A percentile compares a stretch with the other conserved stretches of the same genome.
Conservation (phyloP, 1,140 invertebrate species). For the Neelides sp. region DNA sequence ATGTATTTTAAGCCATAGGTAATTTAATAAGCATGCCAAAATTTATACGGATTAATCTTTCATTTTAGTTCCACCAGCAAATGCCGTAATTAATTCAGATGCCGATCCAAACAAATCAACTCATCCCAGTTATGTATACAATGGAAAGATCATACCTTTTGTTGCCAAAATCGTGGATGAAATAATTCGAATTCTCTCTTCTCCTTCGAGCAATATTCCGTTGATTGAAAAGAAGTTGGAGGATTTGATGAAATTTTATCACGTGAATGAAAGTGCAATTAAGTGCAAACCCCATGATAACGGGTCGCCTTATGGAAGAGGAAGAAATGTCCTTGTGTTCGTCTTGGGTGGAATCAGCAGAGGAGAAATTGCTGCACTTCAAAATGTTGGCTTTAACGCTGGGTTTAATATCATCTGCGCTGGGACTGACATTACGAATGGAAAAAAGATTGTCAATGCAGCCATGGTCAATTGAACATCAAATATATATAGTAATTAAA, state of each 20-base stretch:
- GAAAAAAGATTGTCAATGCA: slow-evolving; percentile 20
- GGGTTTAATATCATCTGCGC: slow-evolving; percentile 29
- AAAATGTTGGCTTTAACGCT: slow-evolving; percentile 18
- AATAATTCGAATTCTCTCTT: slow-evolving; percentile 15
- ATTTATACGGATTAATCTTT: no score
- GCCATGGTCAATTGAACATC: background rate
- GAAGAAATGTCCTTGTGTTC: slow-evolving; percentile 27
- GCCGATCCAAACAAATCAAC: no score
- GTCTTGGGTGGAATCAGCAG: slow-evolving; percentile 27
- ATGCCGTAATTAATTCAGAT: slow-evolving; percentile 15
- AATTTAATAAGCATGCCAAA: no score
- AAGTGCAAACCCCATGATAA: slow-evolving; percentile 15
- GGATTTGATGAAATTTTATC: slow-evolving; percentile 23
- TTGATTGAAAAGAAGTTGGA: slow-evolving; percentile 25
- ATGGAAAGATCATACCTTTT: slow-evolving; percentile 28
- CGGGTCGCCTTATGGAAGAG: slow-evolving; percentile 19
- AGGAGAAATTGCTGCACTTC: slow-evolving; percentile 23
- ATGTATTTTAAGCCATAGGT: no score
- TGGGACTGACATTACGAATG: slow-evolving; percentile 29
- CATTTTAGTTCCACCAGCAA: slow-evolving; percentile 16
- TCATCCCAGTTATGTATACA: slow-evolving; percentile 27
- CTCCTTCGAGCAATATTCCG: slow-evolving; percentile 11
- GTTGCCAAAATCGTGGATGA: slow-evolving; percentile 26
- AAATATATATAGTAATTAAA: background rate
- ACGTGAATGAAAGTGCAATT: slow-evolving; percentile 14